A percentile compares a stretch with the other conserved stretches of the same genome.
Evolutionary conservation across 2,797 vertebrate species (phyloP).

Genomic region (Clarias fuscus): DNA sequence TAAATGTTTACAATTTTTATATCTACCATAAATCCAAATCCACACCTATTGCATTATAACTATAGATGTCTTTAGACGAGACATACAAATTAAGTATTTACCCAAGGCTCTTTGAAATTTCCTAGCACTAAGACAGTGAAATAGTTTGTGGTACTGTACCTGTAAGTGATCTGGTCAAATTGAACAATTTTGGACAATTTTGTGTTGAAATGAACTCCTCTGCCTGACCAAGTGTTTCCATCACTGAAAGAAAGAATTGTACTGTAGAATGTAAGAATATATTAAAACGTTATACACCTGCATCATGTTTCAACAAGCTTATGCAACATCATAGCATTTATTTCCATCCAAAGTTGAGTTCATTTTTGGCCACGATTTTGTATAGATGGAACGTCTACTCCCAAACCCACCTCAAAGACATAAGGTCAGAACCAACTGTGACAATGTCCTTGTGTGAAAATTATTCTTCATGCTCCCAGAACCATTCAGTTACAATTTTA

Average conservation of each 20-base stretch:
- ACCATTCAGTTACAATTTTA: too few relatives aligned
- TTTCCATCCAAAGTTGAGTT: too few relatives aligned
- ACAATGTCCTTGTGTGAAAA: too few relatives aligned
- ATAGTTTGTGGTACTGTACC: background rate
- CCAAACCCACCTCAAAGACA: too few relatives aligned
- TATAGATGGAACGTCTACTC: too few relatives aligned
- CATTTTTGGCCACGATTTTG: too few relatives aligned
- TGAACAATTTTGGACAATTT: background rate
- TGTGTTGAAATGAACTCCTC: background rate
- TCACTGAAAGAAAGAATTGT: background rate
- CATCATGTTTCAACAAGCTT: too few relatives aligned
- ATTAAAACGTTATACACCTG: too few relatives aligned
- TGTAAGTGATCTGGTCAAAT: background rate
- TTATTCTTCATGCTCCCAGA: too few relatives aligned
- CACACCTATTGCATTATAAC: background rate
- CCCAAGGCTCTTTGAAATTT: background rate
- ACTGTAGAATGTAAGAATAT: background rate
- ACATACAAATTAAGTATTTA: background rate
- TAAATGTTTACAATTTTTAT: background rate
- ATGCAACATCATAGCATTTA: too few relatives aligned
- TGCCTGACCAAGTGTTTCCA: background rate
- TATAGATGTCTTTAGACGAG: background rate
- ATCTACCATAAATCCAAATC: background rate
- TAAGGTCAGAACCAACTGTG: too few relatives aligned
- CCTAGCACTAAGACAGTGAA: background rate